Conservation (phyloP, 35 echinoderm and acorn worm genomes). For the Lytechinus pictus region DNA sequence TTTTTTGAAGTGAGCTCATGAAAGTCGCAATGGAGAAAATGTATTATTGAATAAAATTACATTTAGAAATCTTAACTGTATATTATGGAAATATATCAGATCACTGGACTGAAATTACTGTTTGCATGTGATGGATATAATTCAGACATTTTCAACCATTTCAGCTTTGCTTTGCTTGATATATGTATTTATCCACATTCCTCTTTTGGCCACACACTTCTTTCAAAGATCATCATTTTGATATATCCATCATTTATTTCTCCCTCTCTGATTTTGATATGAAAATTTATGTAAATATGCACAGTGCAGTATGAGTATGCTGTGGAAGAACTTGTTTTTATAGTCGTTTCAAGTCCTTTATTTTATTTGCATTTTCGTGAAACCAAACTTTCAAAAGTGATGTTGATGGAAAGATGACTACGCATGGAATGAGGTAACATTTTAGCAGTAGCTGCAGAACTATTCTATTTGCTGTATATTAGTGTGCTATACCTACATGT, state of each 20-base stretch:
- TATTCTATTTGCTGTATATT: neutral
- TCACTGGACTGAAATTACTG: neutral
- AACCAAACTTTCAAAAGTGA: neutral
- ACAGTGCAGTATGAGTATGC: neutral
- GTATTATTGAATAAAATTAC: too few species aligned
- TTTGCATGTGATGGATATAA: neutral
- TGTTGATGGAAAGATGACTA: conserved; percentile 6
- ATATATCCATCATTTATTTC: neutral
- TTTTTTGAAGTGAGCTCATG: too few species aligned
- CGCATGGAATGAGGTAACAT: conserved; percentile 15
- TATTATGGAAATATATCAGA: too few species aligned
- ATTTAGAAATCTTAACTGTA: too few species aligned
- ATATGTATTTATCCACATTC: neutral
- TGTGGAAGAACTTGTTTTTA: neutral
- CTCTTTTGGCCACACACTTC: neutral
- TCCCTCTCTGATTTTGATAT: neutral
- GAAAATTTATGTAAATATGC: neutral
- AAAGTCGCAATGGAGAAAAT: too few species aligned
- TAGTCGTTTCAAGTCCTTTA: neutral
- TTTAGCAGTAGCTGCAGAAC: neutral
- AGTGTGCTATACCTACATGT: neutral
- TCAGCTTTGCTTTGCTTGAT: neutral
- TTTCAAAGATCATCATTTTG: neutral
- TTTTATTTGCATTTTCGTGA: conserved; percentile 9
- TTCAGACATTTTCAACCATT: neutral